Percentiles rank a stretch among this genome's conserved stretches.
Conservation (phyloP, 2,113 vertebrate species). For the Macaca fascicularis region DNA sequence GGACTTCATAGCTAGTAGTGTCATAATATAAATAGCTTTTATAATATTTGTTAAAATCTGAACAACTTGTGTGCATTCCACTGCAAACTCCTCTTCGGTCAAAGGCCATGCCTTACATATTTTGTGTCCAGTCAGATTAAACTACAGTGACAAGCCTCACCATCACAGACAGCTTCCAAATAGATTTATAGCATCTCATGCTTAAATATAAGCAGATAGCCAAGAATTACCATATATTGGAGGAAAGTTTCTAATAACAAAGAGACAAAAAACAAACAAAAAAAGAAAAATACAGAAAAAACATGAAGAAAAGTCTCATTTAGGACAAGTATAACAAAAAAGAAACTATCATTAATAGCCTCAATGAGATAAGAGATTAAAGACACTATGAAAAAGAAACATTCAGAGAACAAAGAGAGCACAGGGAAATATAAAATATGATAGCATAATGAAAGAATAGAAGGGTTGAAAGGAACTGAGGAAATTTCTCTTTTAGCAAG, state of each 20-base stretch:
- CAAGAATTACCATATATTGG: not conserved
- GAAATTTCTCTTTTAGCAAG: not conserved
- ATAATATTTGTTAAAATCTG: not conserved
- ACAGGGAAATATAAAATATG: not conserved
- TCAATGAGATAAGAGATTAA: not conserved
- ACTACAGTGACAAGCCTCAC: not conserved
- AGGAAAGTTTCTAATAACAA: not conserved
- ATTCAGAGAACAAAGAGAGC: not conserved
- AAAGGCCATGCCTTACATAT: not conserved
- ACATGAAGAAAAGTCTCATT: not conserved
- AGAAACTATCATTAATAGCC: not conserved
- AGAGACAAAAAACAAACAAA: not conserved
- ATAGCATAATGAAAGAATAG: not conserved
- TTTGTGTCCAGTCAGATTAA: not conserved
- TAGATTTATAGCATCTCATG: not conserved
- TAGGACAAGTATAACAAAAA: not conserved
- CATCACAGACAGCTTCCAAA: not conserved
- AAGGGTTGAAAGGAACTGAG: not conserved
- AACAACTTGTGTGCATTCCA: not conserved
- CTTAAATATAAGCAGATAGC: not conserved
- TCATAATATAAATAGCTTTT: conserved; percentile 23
- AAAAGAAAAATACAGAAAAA: not conserved
- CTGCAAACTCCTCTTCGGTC: not conserved
- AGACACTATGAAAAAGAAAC: not conserved
- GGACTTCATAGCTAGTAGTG: not conserved